Percentiles rank a stretch among this genome's conserved stretches.
These are phyloP conservation scores for Dasysyrphus tricinctus DNA, from an alignment of 2,888 invertebrate species.

Conservation along the genomic window DNA sequence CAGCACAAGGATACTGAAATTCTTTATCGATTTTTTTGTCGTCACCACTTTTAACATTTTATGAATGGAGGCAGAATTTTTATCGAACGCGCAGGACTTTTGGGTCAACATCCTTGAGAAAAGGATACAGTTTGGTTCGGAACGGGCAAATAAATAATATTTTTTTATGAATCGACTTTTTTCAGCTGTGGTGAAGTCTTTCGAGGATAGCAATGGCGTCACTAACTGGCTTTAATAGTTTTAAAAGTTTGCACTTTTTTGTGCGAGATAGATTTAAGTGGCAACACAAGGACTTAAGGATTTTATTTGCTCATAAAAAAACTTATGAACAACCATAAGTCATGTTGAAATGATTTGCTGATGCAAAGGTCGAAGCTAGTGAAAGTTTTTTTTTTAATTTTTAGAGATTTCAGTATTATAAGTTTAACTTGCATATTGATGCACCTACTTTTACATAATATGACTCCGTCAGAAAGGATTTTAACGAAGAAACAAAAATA, in stretches of 20 bases:
- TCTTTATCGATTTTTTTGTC: conserved; percentile 64
- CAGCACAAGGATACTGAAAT: conserved; percentile 62
- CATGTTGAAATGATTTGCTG: neutral
- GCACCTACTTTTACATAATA: no score
- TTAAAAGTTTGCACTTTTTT: neutral
- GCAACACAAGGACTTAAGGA: neutral
- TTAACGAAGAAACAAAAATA: no score
- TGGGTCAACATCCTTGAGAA: conserved; percentile 81
- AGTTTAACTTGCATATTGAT: no score
- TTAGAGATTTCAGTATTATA: no score
- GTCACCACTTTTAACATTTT: conserved; percentile 50
- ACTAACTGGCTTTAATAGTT: conserved; percentile 24
- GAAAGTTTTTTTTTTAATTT: neutral
- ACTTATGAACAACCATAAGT: neutral
- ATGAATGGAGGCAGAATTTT: conserved; percentile 71
- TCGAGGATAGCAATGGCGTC: conserved; percentile 51
- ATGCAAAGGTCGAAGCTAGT: neutral
- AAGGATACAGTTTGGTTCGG: conserved; percentile 43
- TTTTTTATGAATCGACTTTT: neutral
- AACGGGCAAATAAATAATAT: conserved; percentile 18
- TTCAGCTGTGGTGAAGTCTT: neutral
- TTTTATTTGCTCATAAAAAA: neutral
- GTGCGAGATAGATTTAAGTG: neutral
- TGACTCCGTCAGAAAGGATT: no score
- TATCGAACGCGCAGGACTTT: conserved; percentile 79